Evolutionary conservation across 2,888 invertebrate genomes (phyloP).

Genomic region (Torymus auratus): DNA sequence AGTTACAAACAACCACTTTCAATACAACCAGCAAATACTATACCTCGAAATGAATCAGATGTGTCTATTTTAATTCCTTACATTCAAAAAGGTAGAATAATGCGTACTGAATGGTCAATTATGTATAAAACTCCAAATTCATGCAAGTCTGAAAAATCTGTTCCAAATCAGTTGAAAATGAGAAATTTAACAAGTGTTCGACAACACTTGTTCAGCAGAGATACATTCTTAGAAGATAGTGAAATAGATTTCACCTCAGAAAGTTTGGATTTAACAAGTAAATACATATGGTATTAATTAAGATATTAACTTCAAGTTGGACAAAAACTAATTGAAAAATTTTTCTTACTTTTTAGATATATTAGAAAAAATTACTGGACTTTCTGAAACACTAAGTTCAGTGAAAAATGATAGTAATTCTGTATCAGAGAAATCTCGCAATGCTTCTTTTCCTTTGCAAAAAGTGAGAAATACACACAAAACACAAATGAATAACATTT

Average conservation of each 20-base stretch:
- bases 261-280: constrained; percentile 72
- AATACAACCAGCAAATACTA: constrained; percentile 71
- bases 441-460: not conserved
- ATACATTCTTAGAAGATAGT: constrained; percentile 66
- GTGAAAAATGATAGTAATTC: constrained; percentile 3
- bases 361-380: constrained; percentile 66
- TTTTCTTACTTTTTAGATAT: constrained; percentile 63
- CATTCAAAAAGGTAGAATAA: constrained; percentile 70
- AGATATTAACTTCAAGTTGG: not conserved
- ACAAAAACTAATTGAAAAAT: not conserved
- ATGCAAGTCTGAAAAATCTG: constrained; percentile 41
- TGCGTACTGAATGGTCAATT: constrained; percentile 72
- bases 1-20: constrained; percentile 71
- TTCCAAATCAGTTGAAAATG: constrained; percentile 58
- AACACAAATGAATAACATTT: constrained; percentile 22
- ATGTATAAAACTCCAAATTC: constrained; percentile 73
- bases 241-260: constrained; percentile 67
- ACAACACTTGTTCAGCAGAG: constrained; percentile 74
- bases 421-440: constrained; percentile 19
- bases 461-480: constrained; percentile 41
- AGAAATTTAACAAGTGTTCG: constrained; percentile 68
- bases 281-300: constrained; percentile 30
- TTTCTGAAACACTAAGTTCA: constrained; percentile 64
- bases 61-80: constrained; percentile 72
- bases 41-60: constrained; percentile 66